Base-by-base conservation (phyloP, 2,797 vertebrate species). In the Emys orbicularis region DNA sequence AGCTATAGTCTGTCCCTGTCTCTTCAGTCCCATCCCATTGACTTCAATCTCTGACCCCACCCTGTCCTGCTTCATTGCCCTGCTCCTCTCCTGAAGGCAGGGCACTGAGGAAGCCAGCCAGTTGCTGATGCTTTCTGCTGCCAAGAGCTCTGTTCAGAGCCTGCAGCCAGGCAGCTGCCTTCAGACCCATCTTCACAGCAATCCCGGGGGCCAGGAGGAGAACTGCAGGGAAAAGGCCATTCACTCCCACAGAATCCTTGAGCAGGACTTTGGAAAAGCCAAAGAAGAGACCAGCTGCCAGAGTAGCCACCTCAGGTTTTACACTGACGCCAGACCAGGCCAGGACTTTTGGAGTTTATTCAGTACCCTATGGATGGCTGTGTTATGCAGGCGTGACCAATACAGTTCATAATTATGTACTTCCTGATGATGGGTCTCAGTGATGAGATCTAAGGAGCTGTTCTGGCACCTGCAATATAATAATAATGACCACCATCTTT, bases 181-280 rank as follows among this genome's bases (percentile, higher is more conserved):
- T 74, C 41, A 4, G 41, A 44, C 79, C 77, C 84, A 0, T 31
- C 25, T 50, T 49, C 34, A 21, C 25, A n/a, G 18, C 61, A 37
- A 8, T 61, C 59, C 18, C 3, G 4, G 34, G 53, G 11, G 41
- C 15, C 3, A 0, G 0, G 34, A 86, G 79, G 6, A 89, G 13
- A 8, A 6, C n/a, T 21, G 50, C 37, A 65, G 72, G 56, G 57
- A 29, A 61, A 86, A 27, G 0, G 0, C 2, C 31, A 2, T 57
- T 52, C 18, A 34, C 47, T 3, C 4, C 12, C 21, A 4, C 31
- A 72, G 41, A 80, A 29, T 1, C 61, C 84, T 84, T 83, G 50
- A 27, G 7, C 18, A 31, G 61, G 50, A 2, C 82, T 87, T 95
- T 74, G 3, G 68, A 88, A 92, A 86, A 87, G 16, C 12, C 13